phyloP scores from a whole-genome alignment of 2,797 vertebrate genomes.

The Odontamblyopus lacepedii region DNA sequence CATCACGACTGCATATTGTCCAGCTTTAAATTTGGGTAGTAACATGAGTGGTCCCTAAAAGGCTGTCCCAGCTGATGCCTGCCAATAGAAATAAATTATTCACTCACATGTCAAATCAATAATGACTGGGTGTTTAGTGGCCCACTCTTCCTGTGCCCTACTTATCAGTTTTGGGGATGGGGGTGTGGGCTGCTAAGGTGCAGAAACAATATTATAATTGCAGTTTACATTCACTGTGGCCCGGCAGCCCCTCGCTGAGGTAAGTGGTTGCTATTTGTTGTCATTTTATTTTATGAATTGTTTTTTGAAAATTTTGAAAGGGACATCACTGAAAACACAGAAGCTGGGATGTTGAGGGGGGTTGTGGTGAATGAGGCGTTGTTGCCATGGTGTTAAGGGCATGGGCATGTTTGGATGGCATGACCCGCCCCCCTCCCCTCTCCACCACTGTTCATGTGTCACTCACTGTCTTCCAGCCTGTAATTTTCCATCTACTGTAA shows the following conservation, averaged over 20 bases:
- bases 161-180: constrained; percentile 62
- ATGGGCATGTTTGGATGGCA: constrained; percentile 71
- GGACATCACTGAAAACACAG: constrained; percentile 6
- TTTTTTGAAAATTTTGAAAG: constrained; percentile 57
- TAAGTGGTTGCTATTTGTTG: constrained; percentile 54
- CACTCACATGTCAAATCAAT: constrained; percentile 79
- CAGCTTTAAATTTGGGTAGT: constrained; percentile 35
- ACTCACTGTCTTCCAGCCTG: constrained; percentile 74
- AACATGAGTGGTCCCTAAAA: constrained; percentile 45
- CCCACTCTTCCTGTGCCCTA: constrained; percentile 72
- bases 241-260: constrained; percentile 51
- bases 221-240: constrained; percentile 42
- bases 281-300: constrained; percentile 62
- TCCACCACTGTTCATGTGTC: constrained; percentile 71
- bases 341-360: constrained; percentile 24
- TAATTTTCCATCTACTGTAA: constrained; percentile 80
- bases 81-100: constrained; percentile 76
- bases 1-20: not conserved
- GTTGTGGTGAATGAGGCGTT: constrained; percentile 30
- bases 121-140: constrained; percentile 68
- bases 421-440: constrained; percentile 62
- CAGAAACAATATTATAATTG: constrained; percentile 43
- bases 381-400: constrained; percentile 72
- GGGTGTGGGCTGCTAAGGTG: constrained; percentile 40
- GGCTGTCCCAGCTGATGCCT: constrained; percentile 73